Evolutionary conservation across 37 sponge, comb jelly and placozoan species (phyloP), one percentile per base, ranked within the genome.

Genomic region (Aphrocallistes beatrix): DNA sequence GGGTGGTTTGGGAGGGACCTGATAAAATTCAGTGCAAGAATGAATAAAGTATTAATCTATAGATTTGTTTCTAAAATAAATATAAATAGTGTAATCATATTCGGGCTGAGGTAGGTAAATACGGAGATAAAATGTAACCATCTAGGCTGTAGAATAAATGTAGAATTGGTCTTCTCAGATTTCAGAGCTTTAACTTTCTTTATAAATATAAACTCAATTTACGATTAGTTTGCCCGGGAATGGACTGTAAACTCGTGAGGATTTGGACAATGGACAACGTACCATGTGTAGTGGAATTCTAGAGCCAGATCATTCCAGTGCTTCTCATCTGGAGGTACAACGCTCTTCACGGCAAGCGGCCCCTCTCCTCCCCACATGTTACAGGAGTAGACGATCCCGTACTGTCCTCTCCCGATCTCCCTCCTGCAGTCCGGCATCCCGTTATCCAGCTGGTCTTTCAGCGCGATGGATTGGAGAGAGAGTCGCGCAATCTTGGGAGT

Each of bases 241-340:
- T n/a, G n/a, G n/a, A n/a, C n/a, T n/a, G n/a, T n/a, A n/a, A n/a
- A n/a, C n/a, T n/a, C n/a, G n/a, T n/a, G n/a, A n/a, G n/a, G n/a
- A n/a, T n/a, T n/a, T n/a, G n/a, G n/a, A n/a, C n/a, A 47, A 60
- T 60, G 21, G 8, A 40, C 0, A 9, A 85, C 88, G 47, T 45
- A 97, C 98, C 98, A 93, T 0, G 93, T 94, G 83, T 98, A 98
- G 83, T 98, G 96, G 86, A 98, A 98, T 88, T 98, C 99, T 48
- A 98, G 88, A 16, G 99, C 99, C 9, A 98, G 90, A 83, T 95
- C 96, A 60, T 95, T 95, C 95, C 95, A 98, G 85, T 98, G 99
- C 51, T 95, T 98, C 84, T 98, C 99, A 82, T 98, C 99, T 0
- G 99, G 99, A 0, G 99, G 99, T 0, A 93, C 92, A 0, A 98